phyloP scores from a whole-genome alignment of 2,113 vertebrate genomes.

The Halcyon senegalensis region DNA sequence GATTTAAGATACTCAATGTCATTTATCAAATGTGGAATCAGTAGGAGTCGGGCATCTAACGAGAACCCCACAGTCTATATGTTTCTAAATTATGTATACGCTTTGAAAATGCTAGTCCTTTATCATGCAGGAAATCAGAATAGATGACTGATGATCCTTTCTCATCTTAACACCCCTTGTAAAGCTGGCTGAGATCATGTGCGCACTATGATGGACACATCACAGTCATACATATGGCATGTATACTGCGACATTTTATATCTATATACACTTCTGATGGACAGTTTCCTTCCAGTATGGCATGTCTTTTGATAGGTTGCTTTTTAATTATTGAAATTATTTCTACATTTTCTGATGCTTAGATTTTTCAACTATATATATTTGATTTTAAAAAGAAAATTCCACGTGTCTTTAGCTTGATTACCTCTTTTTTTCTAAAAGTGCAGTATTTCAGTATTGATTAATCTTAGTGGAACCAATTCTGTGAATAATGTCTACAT shows the following conservation, averaged over 20 bases:
- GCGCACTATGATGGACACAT: constrained; percentile 42
- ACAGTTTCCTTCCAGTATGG: not conserved
- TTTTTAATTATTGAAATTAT: constrained; percentile 47
- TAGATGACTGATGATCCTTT: constrained; percentile 57
- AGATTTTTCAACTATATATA: not conserved
- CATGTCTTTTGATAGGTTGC: not conserved
- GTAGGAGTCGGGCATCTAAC: constrained; percentile 52
- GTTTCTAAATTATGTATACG: constrained; percentile 59
- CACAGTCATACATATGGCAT: constrained; percentile 38
- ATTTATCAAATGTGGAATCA: constrained; percentile 63
- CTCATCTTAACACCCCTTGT: constrained; percentile 46
- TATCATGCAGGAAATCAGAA: constrained; percentile 61
- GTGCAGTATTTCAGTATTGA: not conserved
- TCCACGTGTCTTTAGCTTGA: not conserved
- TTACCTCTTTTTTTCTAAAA: not conserved
- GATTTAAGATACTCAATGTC: constrained; percentile 65
- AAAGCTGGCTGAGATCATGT: constrained; percentile 29
- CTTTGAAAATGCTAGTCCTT: constrained; percentile 64
- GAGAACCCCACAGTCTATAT: constrained; percentile 57
- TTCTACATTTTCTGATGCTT: constrained; percentile 1
- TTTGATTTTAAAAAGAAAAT: not conserved
- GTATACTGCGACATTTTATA: not conserved
- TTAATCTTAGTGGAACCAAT: not conserved
- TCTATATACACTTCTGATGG: constrained; percentile 28
- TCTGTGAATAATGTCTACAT: not conserved